Evolutionary conservation across 2,113 vertebrate species (phyloP).

Genomic region (Ariopsis seemanni): DNA sequence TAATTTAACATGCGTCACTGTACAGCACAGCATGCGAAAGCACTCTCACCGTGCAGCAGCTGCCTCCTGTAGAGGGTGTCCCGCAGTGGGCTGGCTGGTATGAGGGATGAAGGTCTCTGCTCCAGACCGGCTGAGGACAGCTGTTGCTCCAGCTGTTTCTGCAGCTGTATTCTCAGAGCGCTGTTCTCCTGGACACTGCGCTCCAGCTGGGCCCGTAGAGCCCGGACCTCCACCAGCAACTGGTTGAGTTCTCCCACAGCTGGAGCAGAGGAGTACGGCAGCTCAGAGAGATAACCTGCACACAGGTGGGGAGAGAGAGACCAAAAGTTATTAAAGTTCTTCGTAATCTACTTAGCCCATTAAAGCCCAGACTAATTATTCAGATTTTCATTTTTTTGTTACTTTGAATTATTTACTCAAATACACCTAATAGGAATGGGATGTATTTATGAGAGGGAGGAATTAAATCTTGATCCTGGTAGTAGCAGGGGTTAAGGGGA

Average conservation of each 20-base stretch:
- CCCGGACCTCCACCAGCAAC: constrained; percentile 78
- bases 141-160: constrained; percentile 77
- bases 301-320: constrained; percentile 46
- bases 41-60: constrained; percentile 71
- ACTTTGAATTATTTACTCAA: background rate
- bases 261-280: constrained; percentile 54
- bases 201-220: constrained; percentile 78
- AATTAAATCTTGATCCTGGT: background rate
- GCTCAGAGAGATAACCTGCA: constrained; percentile 63
- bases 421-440: background rate
- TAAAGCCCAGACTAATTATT: background rate
- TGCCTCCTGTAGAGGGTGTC: constrained; percentile 68
- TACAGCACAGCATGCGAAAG: background rate
- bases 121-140: constrained; percentile 41
- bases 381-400: background rate
- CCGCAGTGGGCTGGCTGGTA: constrained; percentile 66
- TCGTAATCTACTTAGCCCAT: background rate
- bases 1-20: background rate
- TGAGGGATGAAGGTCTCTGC: constrained; percentile 63
- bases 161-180: constrained; percentile 74
- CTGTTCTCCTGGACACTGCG: constrained; percentile 81
- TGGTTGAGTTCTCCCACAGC: constrained; percentile 70
- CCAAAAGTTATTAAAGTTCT: constrained; percentile 30
- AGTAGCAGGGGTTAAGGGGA: background rate
- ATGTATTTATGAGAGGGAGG: background rate